These are phyloP conservation scores for Oscheius sp. DNA, from an alignment of 1,140 invertebrate genomes.

Conservation along the genomic window DNA sequence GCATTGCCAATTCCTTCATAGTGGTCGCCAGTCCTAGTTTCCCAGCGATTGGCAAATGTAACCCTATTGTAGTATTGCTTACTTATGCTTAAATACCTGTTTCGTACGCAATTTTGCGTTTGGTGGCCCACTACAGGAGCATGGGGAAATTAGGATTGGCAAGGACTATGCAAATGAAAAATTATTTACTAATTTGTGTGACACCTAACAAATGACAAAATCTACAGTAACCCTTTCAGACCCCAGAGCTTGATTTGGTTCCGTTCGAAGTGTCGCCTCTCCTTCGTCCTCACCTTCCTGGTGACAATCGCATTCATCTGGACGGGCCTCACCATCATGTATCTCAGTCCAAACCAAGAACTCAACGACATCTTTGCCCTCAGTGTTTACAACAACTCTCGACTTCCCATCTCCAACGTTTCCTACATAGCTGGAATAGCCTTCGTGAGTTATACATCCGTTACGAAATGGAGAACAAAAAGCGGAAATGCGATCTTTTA, in stretches of 20 bases:
- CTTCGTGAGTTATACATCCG: neutral
- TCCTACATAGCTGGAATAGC: conserved; percentile 1
- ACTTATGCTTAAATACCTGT: too few species aligned
- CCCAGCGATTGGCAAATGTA: too few species aligned
- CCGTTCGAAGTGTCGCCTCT: neutral
- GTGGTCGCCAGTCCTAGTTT: too few species aligned
- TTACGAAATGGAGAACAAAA: too few species aligned
- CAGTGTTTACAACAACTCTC: neutral
- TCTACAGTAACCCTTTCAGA: neutral
- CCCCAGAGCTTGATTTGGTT: neutral
- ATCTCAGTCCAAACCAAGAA: neutral
- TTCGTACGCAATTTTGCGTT: too few species aligned
- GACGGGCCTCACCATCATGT: neutral
- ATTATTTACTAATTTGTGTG: too few species aligned
- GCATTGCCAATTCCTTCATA: too few species aligned
- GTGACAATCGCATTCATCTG: neutral
- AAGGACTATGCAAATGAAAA: too few species aligned
- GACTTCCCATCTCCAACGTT: neutral
- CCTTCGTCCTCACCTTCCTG: neutral
- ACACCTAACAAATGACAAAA: neutral
- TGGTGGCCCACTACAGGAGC: too few species aligned
- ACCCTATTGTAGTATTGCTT: too few species aligned
- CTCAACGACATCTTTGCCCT: neutral
- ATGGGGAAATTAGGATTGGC: too few species aligned
- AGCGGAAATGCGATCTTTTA: too few species aligned